These are phyloP conservation scores for Falco novaeseelandiae DNA, from an alignment of 2,797 vertebrate species.

Conservation along the genomic window DNA sequence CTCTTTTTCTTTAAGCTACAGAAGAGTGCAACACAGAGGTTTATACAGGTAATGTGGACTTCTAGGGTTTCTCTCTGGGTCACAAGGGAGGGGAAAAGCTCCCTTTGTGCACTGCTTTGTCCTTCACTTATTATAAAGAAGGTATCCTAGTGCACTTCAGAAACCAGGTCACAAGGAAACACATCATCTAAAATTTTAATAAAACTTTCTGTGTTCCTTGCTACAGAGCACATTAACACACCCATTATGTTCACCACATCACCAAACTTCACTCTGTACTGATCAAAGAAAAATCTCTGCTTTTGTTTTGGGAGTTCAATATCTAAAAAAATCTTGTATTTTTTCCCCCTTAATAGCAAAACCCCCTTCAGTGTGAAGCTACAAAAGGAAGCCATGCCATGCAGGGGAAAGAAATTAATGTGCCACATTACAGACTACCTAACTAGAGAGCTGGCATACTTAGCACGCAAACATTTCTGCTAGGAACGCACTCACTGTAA, in stretches of 20 bases:
- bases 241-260: neutral
- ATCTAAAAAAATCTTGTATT: neutral
- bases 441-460: neutral
- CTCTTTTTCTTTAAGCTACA: neutral
- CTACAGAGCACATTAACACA: neutral
- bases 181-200: conserved; percentile 32
- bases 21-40: neutral
- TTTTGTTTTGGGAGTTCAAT: neutral
- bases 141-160: neutral
- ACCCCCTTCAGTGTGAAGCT: neutral
- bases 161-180: conserved; percentile 10
- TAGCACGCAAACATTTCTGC: neutral
- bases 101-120: neutral
- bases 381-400: neutral
- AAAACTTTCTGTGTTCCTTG: conserved; percentile 14
- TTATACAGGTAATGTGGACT: neutral
- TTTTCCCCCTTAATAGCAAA: neutral
- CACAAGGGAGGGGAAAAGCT: neutral
- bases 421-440: neutral
- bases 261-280: neutral
- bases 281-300: neutral
- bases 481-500: neutral
- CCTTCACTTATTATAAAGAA: neutral
- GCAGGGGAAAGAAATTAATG: neutral
- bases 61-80: neutral